phyloP scores from a whole-genome alignment of 2,797 vertebrate species.

The Mallotus villosus region DNA sequence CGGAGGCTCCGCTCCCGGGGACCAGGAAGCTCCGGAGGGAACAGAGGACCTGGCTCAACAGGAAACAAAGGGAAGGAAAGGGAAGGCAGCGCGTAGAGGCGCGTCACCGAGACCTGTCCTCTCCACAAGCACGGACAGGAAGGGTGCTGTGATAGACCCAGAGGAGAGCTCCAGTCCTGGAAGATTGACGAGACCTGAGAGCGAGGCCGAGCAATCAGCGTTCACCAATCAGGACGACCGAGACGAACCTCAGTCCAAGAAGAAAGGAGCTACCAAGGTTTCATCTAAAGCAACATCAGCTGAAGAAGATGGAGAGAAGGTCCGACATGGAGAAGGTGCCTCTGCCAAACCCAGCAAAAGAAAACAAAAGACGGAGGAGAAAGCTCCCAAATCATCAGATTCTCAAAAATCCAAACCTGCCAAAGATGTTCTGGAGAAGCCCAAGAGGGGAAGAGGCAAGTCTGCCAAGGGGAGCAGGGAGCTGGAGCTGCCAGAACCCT shows the following conservation, averaged over 20 bases:
- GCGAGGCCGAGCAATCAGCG: not conserved
- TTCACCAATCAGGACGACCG: not conserved
- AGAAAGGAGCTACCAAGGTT: constrained; percentile 25
- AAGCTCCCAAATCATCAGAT: not conserved
- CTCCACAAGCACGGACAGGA: not conserved
- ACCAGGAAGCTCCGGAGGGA: constrained; percentile 1
- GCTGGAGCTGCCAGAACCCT: constrained; percentile 10
- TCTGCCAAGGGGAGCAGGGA: constrained; percentile 31
- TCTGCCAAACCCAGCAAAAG: constrained; percentile 17
- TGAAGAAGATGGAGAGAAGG: constrained; percentile 6
- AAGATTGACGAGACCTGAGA: not conserved
- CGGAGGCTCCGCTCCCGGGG: constrained; percentile 19
- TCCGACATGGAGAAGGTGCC: constrained; percentile 6
- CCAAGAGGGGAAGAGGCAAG: constrained; percentile 15
- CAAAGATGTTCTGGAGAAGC: constrained; percentile 31
- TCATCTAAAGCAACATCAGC: constrained; percentile 17
- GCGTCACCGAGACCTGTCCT: not conserved
- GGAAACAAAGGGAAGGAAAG: constrained; percentile 39
- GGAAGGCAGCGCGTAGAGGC: constrained; percentile 9
- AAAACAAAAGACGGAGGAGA: constrained; percentile 16
- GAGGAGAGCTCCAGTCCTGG: not conserved
- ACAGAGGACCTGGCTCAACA: constrained; percentile 17
- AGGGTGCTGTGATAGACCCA: not conserved
- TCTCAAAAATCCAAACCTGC: constrained; percentile 22
- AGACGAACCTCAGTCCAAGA: constrained; percentile 41